phyloP scores from a whole-genome alignment of 2,797 vertebrate genomes.

The Tolypeutes matacus region DNA sequence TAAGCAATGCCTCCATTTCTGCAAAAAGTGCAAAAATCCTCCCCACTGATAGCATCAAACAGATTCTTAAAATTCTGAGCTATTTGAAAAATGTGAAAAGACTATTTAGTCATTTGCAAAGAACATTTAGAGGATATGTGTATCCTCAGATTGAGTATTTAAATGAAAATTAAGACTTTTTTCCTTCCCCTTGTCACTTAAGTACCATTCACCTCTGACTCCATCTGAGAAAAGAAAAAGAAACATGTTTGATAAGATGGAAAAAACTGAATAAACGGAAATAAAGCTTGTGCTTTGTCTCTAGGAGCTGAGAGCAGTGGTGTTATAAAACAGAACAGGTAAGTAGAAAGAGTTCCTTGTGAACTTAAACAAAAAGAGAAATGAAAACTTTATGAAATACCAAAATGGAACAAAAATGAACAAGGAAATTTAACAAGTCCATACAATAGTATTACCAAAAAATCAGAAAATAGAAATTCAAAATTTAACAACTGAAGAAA shows the following conservation, averaged over 20 bases:
- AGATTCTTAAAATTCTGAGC: constrained; percentile 40
- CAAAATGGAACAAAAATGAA: background rate
- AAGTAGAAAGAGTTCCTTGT: background rate
- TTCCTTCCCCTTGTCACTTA: background rate
- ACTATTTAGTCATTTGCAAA: constrained; percentile 27
- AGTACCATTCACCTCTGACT: background rate
- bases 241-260: background rate
- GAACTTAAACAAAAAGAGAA: background rate
- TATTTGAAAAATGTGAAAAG: constrained; percentile 55
- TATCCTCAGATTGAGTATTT: constrained; percentile 17
- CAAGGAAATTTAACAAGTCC: background rate
- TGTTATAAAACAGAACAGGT: background rate
- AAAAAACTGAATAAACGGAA: background rate
- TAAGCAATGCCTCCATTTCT: constrained; percentile 46
- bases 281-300: background rate
- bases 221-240: background rate
- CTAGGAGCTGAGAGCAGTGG: background rate
- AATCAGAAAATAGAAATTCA: background rate
- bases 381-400: background rate
- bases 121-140: background rate
- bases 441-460: background rate
- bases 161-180: background rate
- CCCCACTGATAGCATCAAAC: background rate
- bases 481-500: background rate
- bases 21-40: constrained; percentile 28